These are phyloP conservation scores for Pachyseris speciosa DNA, from an alignment of 64 coral and sea anemone species.

Conservation along the genomic window DNA sequence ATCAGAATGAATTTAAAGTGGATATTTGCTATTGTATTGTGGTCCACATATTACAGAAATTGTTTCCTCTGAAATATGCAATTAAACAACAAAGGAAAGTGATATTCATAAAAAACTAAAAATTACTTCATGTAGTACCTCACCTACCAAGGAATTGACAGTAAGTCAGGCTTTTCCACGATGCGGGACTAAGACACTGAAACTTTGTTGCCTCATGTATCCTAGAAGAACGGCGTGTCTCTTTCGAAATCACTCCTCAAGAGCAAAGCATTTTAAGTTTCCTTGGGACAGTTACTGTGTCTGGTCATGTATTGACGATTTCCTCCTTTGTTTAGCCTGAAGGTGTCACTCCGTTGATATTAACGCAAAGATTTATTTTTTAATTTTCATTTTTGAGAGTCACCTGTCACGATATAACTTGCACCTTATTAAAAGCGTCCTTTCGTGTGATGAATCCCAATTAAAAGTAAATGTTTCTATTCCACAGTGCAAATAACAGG, in stretches of 20 bases:
- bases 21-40: background rate
- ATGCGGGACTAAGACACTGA: background rate
- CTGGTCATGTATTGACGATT: background rate
- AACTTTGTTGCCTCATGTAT: background rate
- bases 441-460: conserved; percentile 10
- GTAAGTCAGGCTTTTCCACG: background rate
- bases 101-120: background rate
- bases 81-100: background rate
- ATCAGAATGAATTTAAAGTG: background rate
- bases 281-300: background rate
- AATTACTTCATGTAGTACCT: background rate
- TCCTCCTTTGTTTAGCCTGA: background rate
- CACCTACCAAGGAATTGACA: background rate
- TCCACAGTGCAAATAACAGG: conserved; percentile 50
- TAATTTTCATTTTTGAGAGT: background rate
- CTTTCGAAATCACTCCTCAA: too few species aligned
- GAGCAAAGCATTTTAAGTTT: background rate
- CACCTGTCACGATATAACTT: conserved; percentile 24
- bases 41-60: background rate
- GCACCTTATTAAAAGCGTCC: conserved; percentile 34
- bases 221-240: too few species aligned
- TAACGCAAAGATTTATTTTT: background rate
- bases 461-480: conserved; percentile 55
- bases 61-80: background rate
- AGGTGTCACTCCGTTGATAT: background rate